Conservation (phyloP, 2,113 vertebrate genomes). For the Hippocampus mohnikei region DNA sequence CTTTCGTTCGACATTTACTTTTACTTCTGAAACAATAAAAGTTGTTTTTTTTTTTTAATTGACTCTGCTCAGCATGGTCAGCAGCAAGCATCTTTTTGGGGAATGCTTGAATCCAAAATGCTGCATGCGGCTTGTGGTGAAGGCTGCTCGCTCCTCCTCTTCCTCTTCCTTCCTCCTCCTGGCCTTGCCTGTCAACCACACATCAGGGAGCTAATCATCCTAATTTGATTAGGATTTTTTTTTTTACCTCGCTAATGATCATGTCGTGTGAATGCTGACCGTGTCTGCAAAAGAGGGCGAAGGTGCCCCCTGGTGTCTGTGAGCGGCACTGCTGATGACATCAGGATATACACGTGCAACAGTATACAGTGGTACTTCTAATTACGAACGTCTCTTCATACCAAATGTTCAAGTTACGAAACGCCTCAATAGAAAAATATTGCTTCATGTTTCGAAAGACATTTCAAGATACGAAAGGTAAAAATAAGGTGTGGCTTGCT, state of each 20-base stretch:
- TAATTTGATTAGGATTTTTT: background rate
- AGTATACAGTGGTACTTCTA: no score
- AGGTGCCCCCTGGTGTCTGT: background rate
- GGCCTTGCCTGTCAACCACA: constrained; percentile 52
- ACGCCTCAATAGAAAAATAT: no score
- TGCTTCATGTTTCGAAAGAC: no score
- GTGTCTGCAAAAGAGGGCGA: background rate
- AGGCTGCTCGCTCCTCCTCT: background rate
- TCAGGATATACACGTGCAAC: background rate
- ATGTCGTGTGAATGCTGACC: background rate
- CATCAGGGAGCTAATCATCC: constrained; percentile 12
- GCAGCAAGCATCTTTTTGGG: background rate
- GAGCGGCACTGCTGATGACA: background rate
- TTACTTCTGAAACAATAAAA: no score
- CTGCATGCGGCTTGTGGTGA: background rate
- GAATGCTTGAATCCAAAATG: background rate
- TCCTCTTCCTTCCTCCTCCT: constrained; percentile 12
- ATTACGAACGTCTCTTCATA: no score
- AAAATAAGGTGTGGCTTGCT: no score
- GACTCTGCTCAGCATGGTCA: background rate
- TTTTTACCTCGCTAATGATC: background rate
- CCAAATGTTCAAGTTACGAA: no score
- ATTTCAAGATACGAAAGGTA: no score
- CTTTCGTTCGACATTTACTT: no score
- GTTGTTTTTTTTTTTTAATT: background rate